Evolutionary conservation across 1,140 invertebrate genomes (phyloP), one percentile per base, ranked within the genome.

Genomic region (Octopus sinensis): DNA sequence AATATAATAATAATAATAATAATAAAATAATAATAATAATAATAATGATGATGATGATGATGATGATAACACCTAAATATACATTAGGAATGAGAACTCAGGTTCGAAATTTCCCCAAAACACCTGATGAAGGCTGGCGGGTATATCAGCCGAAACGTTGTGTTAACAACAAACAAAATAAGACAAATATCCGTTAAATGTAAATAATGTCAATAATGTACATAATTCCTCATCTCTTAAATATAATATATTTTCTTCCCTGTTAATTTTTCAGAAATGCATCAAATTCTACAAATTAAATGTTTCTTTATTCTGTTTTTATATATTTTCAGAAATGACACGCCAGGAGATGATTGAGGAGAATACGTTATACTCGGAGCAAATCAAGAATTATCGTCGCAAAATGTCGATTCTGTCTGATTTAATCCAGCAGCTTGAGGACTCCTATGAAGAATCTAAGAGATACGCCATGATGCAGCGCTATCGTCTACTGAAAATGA

Each of bases 361-460:
- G 71, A 84, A 82, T 73, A 76, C 76, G 7, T 71, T 79, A 17
- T 53, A 82, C 51, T 54, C 79, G n/a, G 79, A 82, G 51, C 83
- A 84, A 71, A 84, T 84, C 51, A 84, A 82, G 76, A 71, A 84
- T n/a, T 82, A 62, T 68, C 23, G 75, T n/a, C 83, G 81, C 4
- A 84, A 82, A 56, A 78, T 80, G 53, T 80, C 81, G 23, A 84
- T 84, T 75, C 80, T 82, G 6, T 10, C 73, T 10, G 79, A 82
- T 43, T 79, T 84, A 12, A 80, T 84, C 53, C 62, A 82, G 30
- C 68, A 84, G 53, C 68, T 84, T 68, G 83, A 84, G 23, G 17
- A 43, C 30, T 71, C 68, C 54, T 84, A 84, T 76, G 81, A 84
- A 53, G 81, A 53, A 73, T 82, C 81, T 30, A 84, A 84, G 76